Percentiles rank a stretch among this genome's conserved stretches.
phyloP scores from a whole-genome alignment of 2,888 invertebrate species.

The Athalia cordata region DNA sequence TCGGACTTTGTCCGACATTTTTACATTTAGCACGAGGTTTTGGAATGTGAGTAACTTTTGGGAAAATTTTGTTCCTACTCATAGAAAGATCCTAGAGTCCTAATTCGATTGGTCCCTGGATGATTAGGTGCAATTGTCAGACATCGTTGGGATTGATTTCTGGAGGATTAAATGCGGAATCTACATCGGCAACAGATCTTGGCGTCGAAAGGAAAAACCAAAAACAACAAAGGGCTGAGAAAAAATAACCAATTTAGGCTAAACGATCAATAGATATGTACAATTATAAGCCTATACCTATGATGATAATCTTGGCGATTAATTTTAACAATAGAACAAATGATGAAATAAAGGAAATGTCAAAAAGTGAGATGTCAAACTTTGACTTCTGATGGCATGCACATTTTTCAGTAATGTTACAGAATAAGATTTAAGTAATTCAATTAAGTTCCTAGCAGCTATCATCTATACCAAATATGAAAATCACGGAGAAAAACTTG shows the following conservation, averaged over 20 bases:
- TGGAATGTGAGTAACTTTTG: slow-evolving; percentile 24
- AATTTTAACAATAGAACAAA: too few species aligned
- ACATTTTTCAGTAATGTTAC: too few species aligned
- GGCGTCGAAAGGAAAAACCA: neutral
- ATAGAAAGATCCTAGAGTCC: neutral
- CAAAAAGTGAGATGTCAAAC: too few species aligned
- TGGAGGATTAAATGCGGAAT: neutral
- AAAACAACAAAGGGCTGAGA: neutral
- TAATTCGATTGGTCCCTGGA: neutral
- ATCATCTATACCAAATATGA: too few species aligned
- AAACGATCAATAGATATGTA: too few species aligned
- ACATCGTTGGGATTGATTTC: neutral
- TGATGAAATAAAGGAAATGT: too few species aligned
- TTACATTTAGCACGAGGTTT: slow-evolving; percentile 15
- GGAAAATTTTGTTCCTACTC: neutral
- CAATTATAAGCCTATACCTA: too few species aligned
- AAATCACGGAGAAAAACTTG: too few species aligned
- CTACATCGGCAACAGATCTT: slow-evolving; percentile 23
- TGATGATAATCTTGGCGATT: too few species aligned
- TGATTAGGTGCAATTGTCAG: slow-evolving; percentile 31
- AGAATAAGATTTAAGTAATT: too few species aligned
- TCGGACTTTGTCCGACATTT: slow-evolving; percentile 28
- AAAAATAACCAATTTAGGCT: neutral
- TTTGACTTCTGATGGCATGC: too few species aligned
- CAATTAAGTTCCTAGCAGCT: too few species aligned